Percentiles rank a stretch among this genome's conserved stretches.
Evolutionary conservation across 2,888 invertebrate genomes (phyloP).

Genomic region (Andrena minutula): DNA sequence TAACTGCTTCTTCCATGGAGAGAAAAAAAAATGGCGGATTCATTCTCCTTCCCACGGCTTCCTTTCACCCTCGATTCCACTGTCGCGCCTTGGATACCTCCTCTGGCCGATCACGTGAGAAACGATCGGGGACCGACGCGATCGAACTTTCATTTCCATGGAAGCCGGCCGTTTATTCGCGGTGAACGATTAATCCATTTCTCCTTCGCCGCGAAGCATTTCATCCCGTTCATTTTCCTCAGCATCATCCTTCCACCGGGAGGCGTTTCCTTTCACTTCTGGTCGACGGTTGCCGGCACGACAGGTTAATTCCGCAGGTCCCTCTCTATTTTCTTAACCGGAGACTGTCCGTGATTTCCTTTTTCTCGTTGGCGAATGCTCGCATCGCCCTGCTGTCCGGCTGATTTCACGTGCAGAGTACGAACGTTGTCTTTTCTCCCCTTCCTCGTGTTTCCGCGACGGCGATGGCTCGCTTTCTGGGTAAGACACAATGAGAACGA

Average conservation of each 20-base stretch:
- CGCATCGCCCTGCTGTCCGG: not conserved
- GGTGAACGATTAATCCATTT: constrained; percentile 66
- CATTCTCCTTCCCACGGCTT: not conserved
- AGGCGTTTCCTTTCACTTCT: constrained; percentile 65
- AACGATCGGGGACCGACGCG: constrained; percentile 27
- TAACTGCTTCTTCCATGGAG: constrained; percentile 9
- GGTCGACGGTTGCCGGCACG: constrained; percentile 28
- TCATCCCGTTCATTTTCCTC: constrained; percentile 23
- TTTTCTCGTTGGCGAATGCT: constrained; percentile 18
- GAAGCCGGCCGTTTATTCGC: constrained; percentile 40
- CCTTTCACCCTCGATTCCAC: constrained; percentile 33
- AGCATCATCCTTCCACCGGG: constrained; percentile 26
- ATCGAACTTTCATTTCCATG: constrained; percentile 65
- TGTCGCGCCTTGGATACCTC: not conserved
- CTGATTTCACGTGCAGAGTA: constrained; percentile 10
- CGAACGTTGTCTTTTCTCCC: not conserved
- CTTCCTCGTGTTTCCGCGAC: not conserved
- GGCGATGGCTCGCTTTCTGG: not conserved
- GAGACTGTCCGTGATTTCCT: constrained; percentile 35
- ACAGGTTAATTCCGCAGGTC: constrained; percentile 40
- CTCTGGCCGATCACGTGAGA: not conserved
- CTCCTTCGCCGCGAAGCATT: constrained; percentile 41
- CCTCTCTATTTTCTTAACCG: constrained; percentile 39
- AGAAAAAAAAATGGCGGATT: too few species aligned
- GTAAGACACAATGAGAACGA: not conserved